phyloP scores from a whole-genome alignment of 2,797 vertebrate species.

The Myotis planiceps region DNA sequence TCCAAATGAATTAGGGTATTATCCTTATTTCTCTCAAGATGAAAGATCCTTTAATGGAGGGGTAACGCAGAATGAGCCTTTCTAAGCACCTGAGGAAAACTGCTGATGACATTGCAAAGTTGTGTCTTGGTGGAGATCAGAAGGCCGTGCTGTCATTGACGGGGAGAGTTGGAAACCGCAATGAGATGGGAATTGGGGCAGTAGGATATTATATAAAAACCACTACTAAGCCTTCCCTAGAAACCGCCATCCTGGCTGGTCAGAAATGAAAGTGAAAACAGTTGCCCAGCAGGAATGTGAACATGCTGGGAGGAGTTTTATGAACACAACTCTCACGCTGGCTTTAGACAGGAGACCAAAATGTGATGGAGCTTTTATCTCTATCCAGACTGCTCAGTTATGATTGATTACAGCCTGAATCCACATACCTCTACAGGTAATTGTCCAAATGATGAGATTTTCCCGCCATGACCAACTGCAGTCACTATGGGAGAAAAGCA shows the following conservation, averaged over 20 bases:
- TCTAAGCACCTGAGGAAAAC: constrained; percentile 92
- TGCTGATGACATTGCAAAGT: constrained; percentile 89
- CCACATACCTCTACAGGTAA: constrained; percentile 90
- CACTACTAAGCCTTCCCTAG: constrained; percentile 91
- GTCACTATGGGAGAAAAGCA: constrained; percentile 94
- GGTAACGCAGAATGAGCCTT: constrained; percentile 93
- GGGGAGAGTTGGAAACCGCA: constrained; percentile 96
- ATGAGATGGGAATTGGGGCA: constrained; percentile 95
- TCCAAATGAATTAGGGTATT: constrained; percentile 92
- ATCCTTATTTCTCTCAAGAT: constrained; percentile 91
- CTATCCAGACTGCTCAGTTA: constrained; percentile 96
- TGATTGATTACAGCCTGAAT: constrained; percentile 90
- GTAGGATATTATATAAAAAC: constrained; percentile 92
- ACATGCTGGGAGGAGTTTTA: constrained; percentile 90
- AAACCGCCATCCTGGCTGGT: constrained; percentile 90
- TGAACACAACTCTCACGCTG: constrained; percentile 92
- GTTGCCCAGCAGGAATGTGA: constrained; percentile 93
- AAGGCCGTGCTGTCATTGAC: constrained; percentile 93
- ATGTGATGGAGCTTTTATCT: constrained; percentile 95
- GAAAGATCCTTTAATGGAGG: constrained; percentile 90
- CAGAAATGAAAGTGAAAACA: constrained; percentile 89
- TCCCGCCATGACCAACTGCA: constrained; percentile 91
- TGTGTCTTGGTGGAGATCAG: constrained; percentile 91
- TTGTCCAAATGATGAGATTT: constrained; percentile 92
- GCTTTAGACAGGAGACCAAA: constrained; percentile 89